Base-by-base conservation (phyloP, 2,797 vertebrate genomes). In the Sebastes minor region DNA sequence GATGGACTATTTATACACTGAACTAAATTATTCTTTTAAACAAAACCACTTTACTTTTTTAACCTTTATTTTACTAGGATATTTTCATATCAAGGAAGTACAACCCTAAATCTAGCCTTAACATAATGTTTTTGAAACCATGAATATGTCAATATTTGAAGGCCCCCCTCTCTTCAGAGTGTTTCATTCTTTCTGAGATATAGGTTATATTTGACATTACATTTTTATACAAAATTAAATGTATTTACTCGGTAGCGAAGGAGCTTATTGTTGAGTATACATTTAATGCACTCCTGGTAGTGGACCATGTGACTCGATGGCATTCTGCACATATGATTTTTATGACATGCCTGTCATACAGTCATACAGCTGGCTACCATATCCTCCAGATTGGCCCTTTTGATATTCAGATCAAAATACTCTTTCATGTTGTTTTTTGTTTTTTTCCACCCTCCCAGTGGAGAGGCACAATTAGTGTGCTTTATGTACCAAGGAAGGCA, bases 371-470 rank as follows among this genome's bases (percentile, higher is more conserved):
- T 88, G 84, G 88, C 73, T 49, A 33, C 79, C 82, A 84, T 74
- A 77, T 73, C 68, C 60, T 63, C 81, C 83, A 77, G 25, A 76
- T 20, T 55, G 61, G 35, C 25, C 71, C 81, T 74, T 93, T 92
- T 94, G 82, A 92, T 92, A 89, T 89, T 81, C 68, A 88, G 83
- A 94, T 94, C 73, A 90, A 89, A 87, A 90, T 78, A 61, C 62
- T 79, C 85, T 86, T 89, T 85, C 27, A 87, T 81, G 64, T 79
- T 59, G 38, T 80, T 68, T 2, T 69, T 38, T 56, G 57, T 59
- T 62, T n/a, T 16, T 46, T 18, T 46, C 3, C 42, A 46, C 42
- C 32, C 76, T 42, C 76, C 72, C 80, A 68, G 65, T 72, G 60
- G 81, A 77, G 74, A 85, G 79, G 74, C 67, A 85, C 87, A 88